Evolutionary conservation across 30 jellyfish, hydroid and myxozoan genomes (phyloP).

Genomic region (Hydractinia symbiolongicarpus): DNA sequence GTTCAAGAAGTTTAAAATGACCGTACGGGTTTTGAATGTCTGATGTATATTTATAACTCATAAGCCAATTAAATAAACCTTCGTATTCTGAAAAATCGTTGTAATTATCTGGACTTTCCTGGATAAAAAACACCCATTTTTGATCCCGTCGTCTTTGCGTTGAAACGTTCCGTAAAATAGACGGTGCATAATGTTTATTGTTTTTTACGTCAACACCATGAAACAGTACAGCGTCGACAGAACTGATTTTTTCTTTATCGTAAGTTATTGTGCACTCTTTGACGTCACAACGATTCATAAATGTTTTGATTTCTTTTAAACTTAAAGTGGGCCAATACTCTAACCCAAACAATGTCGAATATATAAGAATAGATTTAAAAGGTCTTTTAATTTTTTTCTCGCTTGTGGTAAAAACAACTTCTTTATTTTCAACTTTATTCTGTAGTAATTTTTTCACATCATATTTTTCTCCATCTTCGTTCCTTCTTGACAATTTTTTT

Average conservation of each 20-base stretch:
- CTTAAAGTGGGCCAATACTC: conserved; percentile 26
- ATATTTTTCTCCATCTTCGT: too few relatives aligned
- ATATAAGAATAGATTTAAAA: conserved; percentile 14
- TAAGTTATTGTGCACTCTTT: conserved; percentile 34
- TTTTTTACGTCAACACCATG: conserved; percentile 38
- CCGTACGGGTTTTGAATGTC: conserved; percentile 49
- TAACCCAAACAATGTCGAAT: conserved; percentile 34
- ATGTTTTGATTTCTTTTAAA: conserved; percentile 1
- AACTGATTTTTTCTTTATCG: conserved; percentile 17
- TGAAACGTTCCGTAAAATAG: background rate
- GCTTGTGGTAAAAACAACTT: too few relatives aligned
- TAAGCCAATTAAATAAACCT: conserved; percentile 35
- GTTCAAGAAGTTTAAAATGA: conserved; percentile 1
- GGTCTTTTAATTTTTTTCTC: too few relatives aligned
- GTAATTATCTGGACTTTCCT: conserved; percentile 37
- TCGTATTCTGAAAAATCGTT: conserved; percentile 17
- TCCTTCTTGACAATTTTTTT: too few relatives aligned
- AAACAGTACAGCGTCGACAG: conserved; percentile 34
- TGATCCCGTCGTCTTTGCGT: conserved; percentile 16
- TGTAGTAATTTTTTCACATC: too few relatives aligned
- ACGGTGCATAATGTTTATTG: background rate
- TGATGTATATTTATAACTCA: conserved; percentile 35
- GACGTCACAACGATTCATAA: conserved; percentile 6
- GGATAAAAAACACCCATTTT: conserved; percentile 49
- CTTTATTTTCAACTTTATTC: too few relatives aligned